phyloP scores from a whole-genome alignment of 2,113 vertebrate genomes.

The Abramis brama region DNA sequence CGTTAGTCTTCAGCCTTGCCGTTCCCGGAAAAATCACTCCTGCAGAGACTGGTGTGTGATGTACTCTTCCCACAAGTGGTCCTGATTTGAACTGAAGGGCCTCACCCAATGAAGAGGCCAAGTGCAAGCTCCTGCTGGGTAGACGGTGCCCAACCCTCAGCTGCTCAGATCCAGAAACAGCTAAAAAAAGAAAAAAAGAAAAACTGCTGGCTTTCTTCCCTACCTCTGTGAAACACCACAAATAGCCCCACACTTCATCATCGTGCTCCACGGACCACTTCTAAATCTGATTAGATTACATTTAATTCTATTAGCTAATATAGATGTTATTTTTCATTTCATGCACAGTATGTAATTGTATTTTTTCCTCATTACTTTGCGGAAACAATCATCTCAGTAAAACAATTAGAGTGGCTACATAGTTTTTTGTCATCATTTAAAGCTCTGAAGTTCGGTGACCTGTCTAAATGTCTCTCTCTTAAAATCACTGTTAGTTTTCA shows the following conservation, averaged over 20 bases:
- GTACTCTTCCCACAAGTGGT: constrained; percentile 48
- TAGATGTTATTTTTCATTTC: constrained; percentile 52
- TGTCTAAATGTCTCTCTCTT: constrained; percentile 5
- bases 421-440: constrained; percentile 34
- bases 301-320: constrained; percentile 39
- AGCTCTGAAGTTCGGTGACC: constrained; percentile 1
- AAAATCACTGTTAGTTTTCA: constrained; percentile 37
- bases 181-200: background rate
- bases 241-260: constrained; percentile 46
- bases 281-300: constrained; percentile 43
- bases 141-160: background rate
- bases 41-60: constrained; percentile 41
- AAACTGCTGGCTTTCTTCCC: background rate
- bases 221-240: constrained; percentile 29
- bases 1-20: background rate
- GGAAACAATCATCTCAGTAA: constrained; percentile 37
- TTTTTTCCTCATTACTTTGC: constrained; percentile 37
- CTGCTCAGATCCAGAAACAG: constrained; percentile 11
- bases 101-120: constrained; percentile 29
- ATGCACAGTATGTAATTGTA: constrained; percentile 28
- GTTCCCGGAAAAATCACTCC: constrained; percentile 32
- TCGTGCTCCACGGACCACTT: constrained; percentile 10
- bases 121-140: constrained; percentile 41
- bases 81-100: constrained; percentile 50
- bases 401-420: background rate